A percentile compares a stretch with the other conserved stretches of the same genome.
Conservation (phyloP, 2,797 vertebrate genomes). For the Dipus sagitta region DNA sequence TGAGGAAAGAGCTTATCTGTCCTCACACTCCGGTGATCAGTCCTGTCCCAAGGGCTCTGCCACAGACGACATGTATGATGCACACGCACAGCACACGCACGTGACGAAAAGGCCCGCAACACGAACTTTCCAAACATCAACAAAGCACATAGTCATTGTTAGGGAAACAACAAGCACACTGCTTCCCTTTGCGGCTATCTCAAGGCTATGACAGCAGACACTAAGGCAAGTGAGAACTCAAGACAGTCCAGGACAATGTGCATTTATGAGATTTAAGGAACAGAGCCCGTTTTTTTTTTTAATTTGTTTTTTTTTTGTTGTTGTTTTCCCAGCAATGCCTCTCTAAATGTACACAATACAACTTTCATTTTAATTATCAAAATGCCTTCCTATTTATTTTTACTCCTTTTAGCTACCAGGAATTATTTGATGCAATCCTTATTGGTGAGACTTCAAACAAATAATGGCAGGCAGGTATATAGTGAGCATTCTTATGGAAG, state of each 20-base stretch:
- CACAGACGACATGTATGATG: too few relatives aligned
- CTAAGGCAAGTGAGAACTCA: conserved; percentile 18
- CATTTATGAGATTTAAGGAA: neutral
- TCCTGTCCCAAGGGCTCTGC: neutral
- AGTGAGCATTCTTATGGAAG: neutral
- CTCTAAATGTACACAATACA: neutral
- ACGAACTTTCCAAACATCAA: conserved; percentile 44
- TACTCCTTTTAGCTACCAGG: neutral
- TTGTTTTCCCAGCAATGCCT: neutral
- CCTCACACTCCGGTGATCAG: conserved; percentile 62
- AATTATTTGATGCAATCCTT: neutral
- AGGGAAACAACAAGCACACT: neutral
- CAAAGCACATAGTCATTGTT: neutral
- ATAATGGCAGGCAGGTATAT: neutral
- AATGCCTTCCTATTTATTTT: neutral
- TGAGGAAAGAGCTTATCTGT: conserved; percentile 54
- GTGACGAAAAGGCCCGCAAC: neutral
- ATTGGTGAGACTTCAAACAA: neutral
- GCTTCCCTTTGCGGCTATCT: neutral
- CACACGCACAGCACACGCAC: too few relatives aligned
- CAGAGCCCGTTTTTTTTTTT: neutral
- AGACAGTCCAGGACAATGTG: neutral
- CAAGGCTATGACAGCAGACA: neutral
- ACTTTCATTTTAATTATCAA: conserved; percentile 32
- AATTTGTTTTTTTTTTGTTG: too few relatives aligned